Evolutionary conservation across 2,113 vertebrate genomes (phyloP), one percentile per base, ranked within the genome.

Genomic region (Neotoma lepida): DNA sequence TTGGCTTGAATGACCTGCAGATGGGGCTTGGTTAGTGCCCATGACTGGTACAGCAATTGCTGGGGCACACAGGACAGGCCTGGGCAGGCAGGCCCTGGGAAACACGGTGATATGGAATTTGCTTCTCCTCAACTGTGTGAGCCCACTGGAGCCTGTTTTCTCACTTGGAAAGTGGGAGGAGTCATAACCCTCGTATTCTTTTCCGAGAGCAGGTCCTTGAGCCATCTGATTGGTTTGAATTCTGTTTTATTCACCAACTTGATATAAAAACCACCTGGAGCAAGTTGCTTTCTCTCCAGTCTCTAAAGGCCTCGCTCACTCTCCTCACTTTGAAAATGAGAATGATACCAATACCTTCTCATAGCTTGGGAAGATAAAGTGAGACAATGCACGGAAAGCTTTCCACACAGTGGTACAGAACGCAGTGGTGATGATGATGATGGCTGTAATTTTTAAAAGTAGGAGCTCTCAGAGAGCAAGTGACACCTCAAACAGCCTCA

Each of bases 401-500:
- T 54, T 56, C 68, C 35, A 8, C 33, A 70, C 15, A 20, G n/a
- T 46, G 35, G 78, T 66, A 49, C 41, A 66, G 28, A 71, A 15
- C 1, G 44, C 35, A 7, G 20, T 14, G 12, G 61, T 3, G 22
- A 24, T 18, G 12, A 4, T 28, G 82, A 66, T 1, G 20, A 6
- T 3, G 9, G 46, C 35, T 78, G 70, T 58, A 22, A 66, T 73
- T 90, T 61, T 77, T 92, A 94, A 84, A 66, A 91, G 15, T n/a
- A 89, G 41, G 26, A 56, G 70, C 26, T 80, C 20, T 84, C 39
- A 90, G 61, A 84, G 90, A 77, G 49, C 63, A 89, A 95, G 88
- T 76, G 70, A 94, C 82, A 73, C 73, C 61, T 82, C 61, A 86
- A 82, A 82, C 28, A 56, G 81, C 49, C 64, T 64, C 12, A 33